phyloP scores from a whole-genome alignment of 2,113 vertebrate species.

The Melanerpes aurifrons region DNA sequence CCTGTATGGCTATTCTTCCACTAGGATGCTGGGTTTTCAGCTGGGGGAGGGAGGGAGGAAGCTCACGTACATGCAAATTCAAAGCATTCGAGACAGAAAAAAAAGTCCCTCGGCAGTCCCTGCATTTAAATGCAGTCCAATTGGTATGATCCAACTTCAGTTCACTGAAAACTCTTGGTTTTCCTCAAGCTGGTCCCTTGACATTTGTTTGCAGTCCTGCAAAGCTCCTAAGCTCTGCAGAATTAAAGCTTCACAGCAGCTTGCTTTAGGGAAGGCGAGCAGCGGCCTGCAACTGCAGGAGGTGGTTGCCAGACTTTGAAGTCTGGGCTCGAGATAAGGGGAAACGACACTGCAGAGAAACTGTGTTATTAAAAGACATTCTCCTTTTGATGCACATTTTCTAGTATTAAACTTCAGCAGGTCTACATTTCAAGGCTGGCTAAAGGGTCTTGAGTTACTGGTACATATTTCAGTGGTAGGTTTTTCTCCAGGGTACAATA shows the following conservation, averaged over 20 bases:
- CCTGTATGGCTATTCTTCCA: not conserved
- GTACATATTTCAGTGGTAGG: slow-evolving; percentile 13
- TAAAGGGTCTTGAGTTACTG: slow-evolving; percentile 57
- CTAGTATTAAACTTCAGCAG: slow-evolving; percentile 30
- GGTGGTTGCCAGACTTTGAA: slow-evolving; percentile 45
- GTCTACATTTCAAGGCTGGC: slow-evolving; percentile 26
- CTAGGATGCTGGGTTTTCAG: not conserved
- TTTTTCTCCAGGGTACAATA: slow-evolving; percentile 47
- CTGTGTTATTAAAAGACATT: slow-evolving; percentile 40
- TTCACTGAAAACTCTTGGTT: not conserved
- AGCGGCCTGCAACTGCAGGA: slow-evolving; percentile 27
- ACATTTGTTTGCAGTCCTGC: slow-evolving; percentile 29
- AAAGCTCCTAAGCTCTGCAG: slow-evolving; percentile 47
- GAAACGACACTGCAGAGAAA: slow-evolving; percentile 15
- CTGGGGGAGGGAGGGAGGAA: not conserved
- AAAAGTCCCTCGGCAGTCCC: not conserved
- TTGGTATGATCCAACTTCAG: not conserved
- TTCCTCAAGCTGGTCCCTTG: not conserved
- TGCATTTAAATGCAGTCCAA: not conserved
- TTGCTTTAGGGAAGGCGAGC: slow-evolving; percentile 25
- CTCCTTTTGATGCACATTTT: slow-evolving; percentile 40
- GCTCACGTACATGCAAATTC: not conserved
- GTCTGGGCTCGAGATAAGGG: slow-evolving; percentile 43
- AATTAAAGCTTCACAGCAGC: slow-evolving; percentile 39
- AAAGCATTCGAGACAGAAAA: not conserved